Percentiles rank a stretch among this genome's conserved stretches.
These are phyloP conservation scores for Argyresthia albistria DNA, from an alignment of 2,888 invertebrate species.

Conservation along the genomic window DNA sequence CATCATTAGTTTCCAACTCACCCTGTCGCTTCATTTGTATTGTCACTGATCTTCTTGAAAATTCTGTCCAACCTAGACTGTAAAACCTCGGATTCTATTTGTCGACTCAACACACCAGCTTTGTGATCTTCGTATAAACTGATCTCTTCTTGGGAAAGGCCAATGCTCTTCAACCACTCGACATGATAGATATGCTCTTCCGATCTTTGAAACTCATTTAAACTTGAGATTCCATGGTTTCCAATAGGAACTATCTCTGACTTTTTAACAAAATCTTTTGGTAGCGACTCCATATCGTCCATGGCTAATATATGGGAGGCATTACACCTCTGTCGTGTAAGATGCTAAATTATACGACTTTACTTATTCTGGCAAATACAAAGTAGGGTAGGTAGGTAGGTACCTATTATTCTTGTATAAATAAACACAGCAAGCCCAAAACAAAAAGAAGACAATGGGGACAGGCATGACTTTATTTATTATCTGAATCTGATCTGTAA, in stretches of 20 bases:
- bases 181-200: conserved; percentile 43
- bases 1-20: conserved; percentile 18
- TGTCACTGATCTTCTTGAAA: conserved; percentile 39
- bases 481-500: no score
- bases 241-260: conserved; percentile 50
- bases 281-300: conserved; percentile 31
- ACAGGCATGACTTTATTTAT: no score
- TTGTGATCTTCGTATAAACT: conserved; percentile 59
- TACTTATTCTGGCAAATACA: no score
- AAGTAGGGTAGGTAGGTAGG: no score
- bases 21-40: conserved; percentile 26
- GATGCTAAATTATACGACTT: no score
- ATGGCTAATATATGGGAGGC: no score
- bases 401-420: no score
- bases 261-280: conserved; percentile 50
- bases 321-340: no score
- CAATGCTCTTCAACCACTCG: conserved; percentile 58
- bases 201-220: conserved; percentile 49
- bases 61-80: conserved; percentile 36
- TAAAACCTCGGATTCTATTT: conserved; percentile 39
- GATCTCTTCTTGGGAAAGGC: conserved; percentile 60
- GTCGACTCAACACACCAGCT: conserved; percentile 37
- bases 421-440: no score
- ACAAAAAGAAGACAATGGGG: no score
- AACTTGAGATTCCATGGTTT: conserved; percentile 52